Base-by-base conservation (phyloP, 2,888 invertebrate genomes). In the Lasius fuliginosus region DNA sequence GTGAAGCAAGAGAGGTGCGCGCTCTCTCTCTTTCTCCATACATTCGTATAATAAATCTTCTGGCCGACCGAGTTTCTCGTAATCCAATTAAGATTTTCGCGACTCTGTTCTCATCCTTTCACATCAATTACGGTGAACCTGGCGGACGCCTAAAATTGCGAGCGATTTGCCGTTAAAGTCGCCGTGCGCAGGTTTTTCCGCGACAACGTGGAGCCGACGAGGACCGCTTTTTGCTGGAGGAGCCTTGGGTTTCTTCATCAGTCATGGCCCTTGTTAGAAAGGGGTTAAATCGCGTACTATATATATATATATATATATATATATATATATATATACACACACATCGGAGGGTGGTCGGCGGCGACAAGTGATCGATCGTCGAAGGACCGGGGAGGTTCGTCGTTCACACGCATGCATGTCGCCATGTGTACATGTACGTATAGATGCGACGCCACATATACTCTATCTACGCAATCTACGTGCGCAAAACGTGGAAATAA, bases 321-420 rank as follows among this genome's bases (percentile, higher is more conserved):
- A 36, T 36, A 36, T 36, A 5, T 36, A 36, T 36, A 5, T 36
- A 36, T 86, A 79, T 58, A 74, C 60, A 69, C 74, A 81, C 11
- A 60, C 64, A 60, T 60, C n/a, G 40, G 30, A 73, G 67, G 77
- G 84, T 53, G 36, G 42, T 40, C 30, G 62, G 4, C 33, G 73
- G 62, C 36, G 27, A 33, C 58, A 76, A 69, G 42, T 71, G 76
- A 83, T 83, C 77, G 83, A 85, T 83, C 53, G 75, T 81, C 18
- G n/a, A 85, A 77, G 64, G 79, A 81, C 79, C 77, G 85, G 74
- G 62, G 73, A 75, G 68, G 79, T 77, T 87, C 81, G 75, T 81
- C 83, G 74, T 46, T 85, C 86, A 71, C 53, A 64, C 60, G 42
- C 68, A 62, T 87, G 42, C 68, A 62, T 87, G 94, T 94, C 46